A percentile compares a stretch with the other conserved stretches of the same genome.
Evolutionary conservation across 2,888 invertebrate genomes (phyloP).

Genomic region (Perizoma flavofasciatum): DNA sequence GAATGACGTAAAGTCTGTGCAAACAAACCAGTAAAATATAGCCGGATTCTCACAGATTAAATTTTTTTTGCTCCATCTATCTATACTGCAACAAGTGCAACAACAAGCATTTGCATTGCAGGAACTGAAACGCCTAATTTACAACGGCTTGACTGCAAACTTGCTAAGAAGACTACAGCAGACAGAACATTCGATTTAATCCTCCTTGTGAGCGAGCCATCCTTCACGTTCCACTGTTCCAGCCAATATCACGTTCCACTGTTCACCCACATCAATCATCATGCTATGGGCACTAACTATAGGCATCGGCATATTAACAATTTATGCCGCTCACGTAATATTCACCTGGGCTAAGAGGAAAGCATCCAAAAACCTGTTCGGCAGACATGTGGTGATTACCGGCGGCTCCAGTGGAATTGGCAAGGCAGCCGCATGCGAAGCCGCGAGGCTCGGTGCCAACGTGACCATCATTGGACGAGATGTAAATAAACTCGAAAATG

Average conservation of each 20-base stretch:
- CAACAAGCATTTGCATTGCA: too few species aligned
- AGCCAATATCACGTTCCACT: too few species aligned
- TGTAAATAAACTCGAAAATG: slow-evolving; percentile 85
- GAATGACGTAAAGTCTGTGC: too few species aligned
- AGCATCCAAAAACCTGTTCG: slow-evolving; percentile 63
- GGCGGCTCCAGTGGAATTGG: slow-evolving; percentile 99
- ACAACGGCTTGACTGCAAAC: too few species aligned
- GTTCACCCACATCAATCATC: too few species aligned
- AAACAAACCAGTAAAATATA: too few species aligned
- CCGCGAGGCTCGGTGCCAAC: slow-evolving; percentile 91
- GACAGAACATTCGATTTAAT: not conserved
- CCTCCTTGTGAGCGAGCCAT: too few species aligned
- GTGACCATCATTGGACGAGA: slow-evolving; percentile 96
- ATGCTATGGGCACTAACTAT: slow-evolving; percentile 28
- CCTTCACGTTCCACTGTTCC: too few species aligned
- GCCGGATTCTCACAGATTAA: too few species aligned
- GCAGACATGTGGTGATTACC: slow-evolving; percentile 89
- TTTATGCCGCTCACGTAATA: slow-evolving; percentile 18
- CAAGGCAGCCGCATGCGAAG: slow-evolving; percentile 90
- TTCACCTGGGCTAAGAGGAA: slow-evolving; percentile 52
- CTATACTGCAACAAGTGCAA: too few species aligned
- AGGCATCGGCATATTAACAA: slow-evolving; percentile 17
- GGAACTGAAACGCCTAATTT: too few species aligned
- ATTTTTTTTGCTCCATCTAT: too few species aligned
- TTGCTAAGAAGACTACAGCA: not conserved